Base-by-base conservation (phyloP, 1,140 invertebrate genomes). In the Hesperophylax magnus region DNA sequence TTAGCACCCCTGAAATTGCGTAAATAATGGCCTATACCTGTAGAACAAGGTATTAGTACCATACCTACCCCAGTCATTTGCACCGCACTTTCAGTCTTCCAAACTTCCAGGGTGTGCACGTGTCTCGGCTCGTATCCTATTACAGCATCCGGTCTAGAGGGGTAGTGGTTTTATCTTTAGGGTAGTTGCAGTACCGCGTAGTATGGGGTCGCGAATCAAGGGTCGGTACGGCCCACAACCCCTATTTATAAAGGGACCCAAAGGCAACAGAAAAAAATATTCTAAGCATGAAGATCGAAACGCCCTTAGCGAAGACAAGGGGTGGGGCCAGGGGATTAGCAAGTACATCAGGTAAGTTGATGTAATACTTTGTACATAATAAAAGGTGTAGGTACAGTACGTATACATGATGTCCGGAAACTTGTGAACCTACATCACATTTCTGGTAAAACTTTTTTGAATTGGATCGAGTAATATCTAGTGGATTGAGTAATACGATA, bases 141-240 rank as follows among this genome's bases (percentile, higher is more conserved):
- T 77, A 61, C 75, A 77, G 53, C 75, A 77, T 77, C 75, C 75
- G 75, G 75, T 63, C 56, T 63, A 7, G 58, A 6, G 75, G 53
- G 72, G 39, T 47, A 14, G 11, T 47, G 39, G 39, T 8, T 47
- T 47, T 47, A 47, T 47, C 39, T 11, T 0, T 47, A 47, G 39
- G 11, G 39, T 47, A 47, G 39, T 47, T 14, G 39, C 39, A 47
- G 11, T 47, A 47, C 39, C 11, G 39, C 34, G 34, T 8, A 39
- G 39, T 47, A 47, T 47, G 11, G 39, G 39, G 72, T 58, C 53
- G 72, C 72, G 72, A 75, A 56, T 34, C 72, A 58, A 71, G 67
- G 67, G 67, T 71, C 31, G 17, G 67, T 71, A 47, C 67, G 22
- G 67, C 67, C 67, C 67, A 71, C 67, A 67, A 47, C 39, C 65